A percentile compares a stretch with the other conserved stretches of the same genome.
Conservation (phyloP, 2,797 vertebrate genomes). For the Microtus agrestis region DNA sequence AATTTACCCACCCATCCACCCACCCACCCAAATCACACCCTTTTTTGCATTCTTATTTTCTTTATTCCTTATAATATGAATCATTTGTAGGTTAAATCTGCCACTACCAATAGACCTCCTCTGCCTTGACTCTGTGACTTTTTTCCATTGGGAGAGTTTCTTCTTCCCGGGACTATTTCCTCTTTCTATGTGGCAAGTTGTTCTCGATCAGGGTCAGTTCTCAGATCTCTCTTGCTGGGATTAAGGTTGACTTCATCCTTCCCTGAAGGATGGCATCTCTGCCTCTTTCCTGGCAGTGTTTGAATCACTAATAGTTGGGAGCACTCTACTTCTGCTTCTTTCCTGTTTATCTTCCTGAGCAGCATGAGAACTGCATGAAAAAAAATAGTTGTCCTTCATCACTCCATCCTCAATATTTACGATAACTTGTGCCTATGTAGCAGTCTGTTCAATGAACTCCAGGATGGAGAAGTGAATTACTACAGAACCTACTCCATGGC, state of each 20-base stretch:
- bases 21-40: background rate
- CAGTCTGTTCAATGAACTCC: background rate
- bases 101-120: background rate
- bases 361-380: background rate
- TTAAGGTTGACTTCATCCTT: background rate
- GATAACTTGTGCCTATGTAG: background rate
- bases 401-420: background rate
- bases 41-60: background rate
- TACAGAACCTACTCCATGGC: background rate
- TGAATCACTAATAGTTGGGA: background rate
- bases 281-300: background rate
- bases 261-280: background rate
- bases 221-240: background rate
- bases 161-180: background rate
- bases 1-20: background rate
- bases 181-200: background rate
- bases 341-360: background rate
- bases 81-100: background rate
- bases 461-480: background rate
- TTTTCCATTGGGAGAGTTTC: background rate
- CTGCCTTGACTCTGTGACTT: background rate
- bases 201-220: background rate
- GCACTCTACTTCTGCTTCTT: too few species aligned
- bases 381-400: background rate
- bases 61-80: background rate